Percentiles rank a stretch among this genome's conserved stretches.
These are phyloP conservation scores for Sinotaia quadrata DNA, from an alignment of 2,888 invertebrate genomes.

Conservation along the genomic window DNA sequence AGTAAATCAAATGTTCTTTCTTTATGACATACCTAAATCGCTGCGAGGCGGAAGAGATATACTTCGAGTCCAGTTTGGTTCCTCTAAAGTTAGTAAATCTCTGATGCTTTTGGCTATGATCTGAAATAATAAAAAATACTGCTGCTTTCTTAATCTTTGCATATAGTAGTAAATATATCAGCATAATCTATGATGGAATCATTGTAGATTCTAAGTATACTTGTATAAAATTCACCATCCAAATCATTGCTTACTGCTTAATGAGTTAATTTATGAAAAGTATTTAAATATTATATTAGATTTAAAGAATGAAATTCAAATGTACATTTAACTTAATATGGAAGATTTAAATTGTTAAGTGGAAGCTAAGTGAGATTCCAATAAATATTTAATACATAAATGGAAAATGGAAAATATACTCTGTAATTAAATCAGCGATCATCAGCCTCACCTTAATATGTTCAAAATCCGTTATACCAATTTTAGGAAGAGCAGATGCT, in stretches of 20 bases:
- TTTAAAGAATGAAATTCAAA: too few relatives aligned
- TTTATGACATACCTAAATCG: constrained; percentile 54
- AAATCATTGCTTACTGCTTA: too few relatives aligned
- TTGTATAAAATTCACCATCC: too few relatives aligned
- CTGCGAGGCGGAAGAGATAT: constrained; percentile 67
- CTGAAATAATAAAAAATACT: constrained; percentile 42
- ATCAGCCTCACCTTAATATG: constrained; percentile 60
- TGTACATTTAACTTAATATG: too few relatives aligned
- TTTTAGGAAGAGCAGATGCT: constrained; percentile 63
- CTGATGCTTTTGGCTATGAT: constrained; percentile 63
- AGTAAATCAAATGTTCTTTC: background rate
- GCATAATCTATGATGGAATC: background rate
- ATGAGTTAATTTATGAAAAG: too few relatives aligned
- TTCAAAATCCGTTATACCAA: constrained; percentile 68
- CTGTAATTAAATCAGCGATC: background rate
- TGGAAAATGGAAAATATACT: background rate
- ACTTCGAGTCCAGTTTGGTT: constrained; percentile 66
- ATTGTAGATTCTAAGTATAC: too few relatives aligned
- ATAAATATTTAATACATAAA: background rate
- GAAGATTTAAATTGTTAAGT: too few relatives aligned
- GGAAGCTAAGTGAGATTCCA: too few relatives aligned
- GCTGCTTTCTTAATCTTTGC: background rate
- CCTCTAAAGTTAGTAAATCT: constrained; percentile 63
- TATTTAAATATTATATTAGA: too few relatives aligned
- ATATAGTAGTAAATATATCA: background rate